Percentiles rank a stretch among this genome's conserved stretches.
These are phyloP conservation scores for Aplocera efformata DNA, from an alignment of 2,888 invertebrate genomes.

Conservation along the genomic window DNA sequence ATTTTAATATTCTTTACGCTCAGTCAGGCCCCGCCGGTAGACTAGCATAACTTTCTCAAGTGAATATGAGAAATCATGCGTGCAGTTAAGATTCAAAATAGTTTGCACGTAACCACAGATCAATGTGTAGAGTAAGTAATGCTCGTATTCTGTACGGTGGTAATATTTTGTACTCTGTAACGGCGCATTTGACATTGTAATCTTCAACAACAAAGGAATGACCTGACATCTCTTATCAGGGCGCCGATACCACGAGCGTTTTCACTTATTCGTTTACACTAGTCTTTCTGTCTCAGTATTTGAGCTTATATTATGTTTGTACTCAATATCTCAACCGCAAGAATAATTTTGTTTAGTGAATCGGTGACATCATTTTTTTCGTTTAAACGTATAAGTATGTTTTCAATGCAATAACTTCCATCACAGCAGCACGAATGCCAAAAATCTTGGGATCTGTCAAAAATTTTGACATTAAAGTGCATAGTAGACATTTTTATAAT, in stretches of 20 bases:
- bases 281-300: conserved; percentile 21
- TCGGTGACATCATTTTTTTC: conserved; percentile 34
- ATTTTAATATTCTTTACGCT: no score
- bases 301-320: conserved; percentile 14
- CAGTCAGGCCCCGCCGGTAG: no score
- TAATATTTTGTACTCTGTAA: conserved; percentile 18
- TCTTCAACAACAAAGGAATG: conserved; percentile 63
- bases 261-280: conserved; percentile 32
- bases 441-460: no score
- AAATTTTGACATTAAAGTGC: no score
- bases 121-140: no score
- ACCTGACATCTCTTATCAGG: conserved; percentile 66
- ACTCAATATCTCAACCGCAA: conserved; percentile 26
- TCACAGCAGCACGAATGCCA: no score
- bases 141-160: no score
- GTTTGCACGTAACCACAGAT: no score
- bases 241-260: conserved; percentile 36
- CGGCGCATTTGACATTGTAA: conserved; percentile 64
- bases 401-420: conserved; percentile 29
- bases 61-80: no score
- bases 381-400: conserved; percentile 21
- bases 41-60: no score
- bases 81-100: no score
- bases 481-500: no score
- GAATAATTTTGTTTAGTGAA: conserved; percentile 31